A percentile compares a stretch with the other conserved stretches of the same genome.
Evolutionary conservation across 2,888 invertebrate genomes (phyloP).

Genomic region (Margaritifera margaritifera): DNA sequence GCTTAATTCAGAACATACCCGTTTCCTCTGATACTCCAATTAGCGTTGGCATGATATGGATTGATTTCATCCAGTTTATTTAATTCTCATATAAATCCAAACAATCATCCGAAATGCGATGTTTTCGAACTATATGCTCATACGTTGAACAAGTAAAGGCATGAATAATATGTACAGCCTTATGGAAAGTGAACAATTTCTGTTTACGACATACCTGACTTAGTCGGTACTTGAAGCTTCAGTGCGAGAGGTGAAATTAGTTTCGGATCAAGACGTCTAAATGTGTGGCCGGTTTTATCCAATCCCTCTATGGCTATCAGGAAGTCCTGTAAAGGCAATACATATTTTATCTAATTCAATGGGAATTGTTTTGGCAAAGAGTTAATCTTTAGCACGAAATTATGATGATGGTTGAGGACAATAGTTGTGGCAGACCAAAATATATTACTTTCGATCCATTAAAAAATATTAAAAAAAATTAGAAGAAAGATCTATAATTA

Average conservation of each 20-base stretch:
- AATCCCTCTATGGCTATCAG: conserved; percentile 25
- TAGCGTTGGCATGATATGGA: too few species aligned
- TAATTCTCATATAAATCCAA: not conserved
- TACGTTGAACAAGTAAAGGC: not conserved
- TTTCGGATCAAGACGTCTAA: conserved; percentile 24
- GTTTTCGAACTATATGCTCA: not conserved
- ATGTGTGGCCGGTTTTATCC: conserved; percentile 16
- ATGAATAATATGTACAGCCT: not conserved
- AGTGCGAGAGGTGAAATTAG: conserved; percentile 23
- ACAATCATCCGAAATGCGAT: not conserved
- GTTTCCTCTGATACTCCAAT: too few species aligned
- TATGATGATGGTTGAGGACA: too few species aligned
- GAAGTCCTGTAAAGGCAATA: conserved; percentile 20
- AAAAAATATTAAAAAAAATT: too few species aligned
- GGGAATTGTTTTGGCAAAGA: too few species aligned
- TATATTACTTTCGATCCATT: too few species aligned
- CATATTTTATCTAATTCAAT: too few species aligned
- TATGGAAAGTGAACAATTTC: not conserved
- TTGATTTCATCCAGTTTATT: too few species aligned
- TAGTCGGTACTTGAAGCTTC: conserved; percentile 20
- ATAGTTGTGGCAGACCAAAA: too few species aligned
- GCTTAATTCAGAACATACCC: too few species aligned
- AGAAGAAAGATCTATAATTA: too few species aligned
- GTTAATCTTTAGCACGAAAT: too few species aligned
- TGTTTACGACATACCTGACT: conserved; percentile 13